Evolutionary conservation across 2,113 vertebrate genomes (phyloP).

Genomic region (Grammatotria lemairii): DNA sequence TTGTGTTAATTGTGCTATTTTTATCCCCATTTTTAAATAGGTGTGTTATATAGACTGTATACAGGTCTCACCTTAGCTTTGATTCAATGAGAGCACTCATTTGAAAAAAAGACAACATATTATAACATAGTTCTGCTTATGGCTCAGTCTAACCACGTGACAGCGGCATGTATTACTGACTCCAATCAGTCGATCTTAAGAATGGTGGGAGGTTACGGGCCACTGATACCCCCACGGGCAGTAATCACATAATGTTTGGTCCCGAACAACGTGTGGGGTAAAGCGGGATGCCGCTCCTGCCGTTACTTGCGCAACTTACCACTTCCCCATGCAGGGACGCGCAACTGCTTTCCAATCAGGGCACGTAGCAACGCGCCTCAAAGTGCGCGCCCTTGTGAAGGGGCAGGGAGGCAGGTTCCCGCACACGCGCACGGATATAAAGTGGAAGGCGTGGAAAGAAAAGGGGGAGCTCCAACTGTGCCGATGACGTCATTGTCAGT

Average conservation of each 20-base stretch:
- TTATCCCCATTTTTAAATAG: neutral
- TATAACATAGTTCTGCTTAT: neutral
- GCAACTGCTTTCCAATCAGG: conserved; percentile 48
- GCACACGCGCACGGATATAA: neutral
- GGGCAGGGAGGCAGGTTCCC: neutral
- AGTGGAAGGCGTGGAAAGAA: neutral
- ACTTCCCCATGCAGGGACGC: neutral
- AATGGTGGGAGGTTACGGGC: neutral
- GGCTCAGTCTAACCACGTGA: neutral
- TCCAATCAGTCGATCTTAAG: neutral
- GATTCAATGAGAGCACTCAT: neutral
- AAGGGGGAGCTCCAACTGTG: neutral
- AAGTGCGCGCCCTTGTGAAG: neutral
- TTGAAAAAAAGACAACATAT: neutral
- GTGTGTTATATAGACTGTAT: neutral
- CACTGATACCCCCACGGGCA: neutral
- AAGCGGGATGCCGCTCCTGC: neutral
- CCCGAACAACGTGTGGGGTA: neutral
- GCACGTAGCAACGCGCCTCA: conserved; percentile 44
- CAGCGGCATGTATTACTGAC: neutral
- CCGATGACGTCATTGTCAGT: conserved; percentile 20
- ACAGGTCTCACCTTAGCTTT: neutral
- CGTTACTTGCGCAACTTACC: neutral
- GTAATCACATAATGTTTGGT: neutral
- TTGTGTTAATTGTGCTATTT: neutral